Percentiles rank a stretch among this genome's conserved stretches.
Conservation (phyloP, 2,113 vertebrate species). For the Otis tarda region DNA sequence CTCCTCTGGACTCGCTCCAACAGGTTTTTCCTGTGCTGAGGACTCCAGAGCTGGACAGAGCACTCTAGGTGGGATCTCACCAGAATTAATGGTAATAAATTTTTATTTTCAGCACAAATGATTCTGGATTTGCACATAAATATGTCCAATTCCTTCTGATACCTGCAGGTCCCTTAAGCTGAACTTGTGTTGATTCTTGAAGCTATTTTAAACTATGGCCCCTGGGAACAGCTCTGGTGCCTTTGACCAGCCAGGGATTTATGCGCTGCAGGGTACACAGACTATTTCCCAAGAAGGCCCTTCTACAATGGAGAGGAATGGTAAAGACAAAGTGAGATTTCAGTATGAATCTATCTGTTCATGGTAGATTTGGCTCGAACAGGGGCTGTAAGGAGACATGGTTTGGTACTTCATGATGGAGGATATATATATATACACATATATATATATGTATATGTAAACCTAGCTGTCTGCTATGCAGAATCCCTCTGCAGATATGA, state of each 20-base stretch:
- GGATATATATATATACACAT: neutral
- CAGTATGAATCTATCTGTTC: neutral
- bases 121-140: neutral
- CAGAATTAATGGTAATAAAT: neutral
- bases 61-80: neutral
- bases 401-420: neutral
- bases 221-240: neutral
- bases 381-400: neutral
- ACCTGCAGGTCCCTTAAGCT: neutral
- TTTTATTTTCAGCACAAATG: neutral
- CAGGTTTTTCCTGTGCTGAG: neutral
- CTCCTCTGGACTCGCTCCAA: neutral
- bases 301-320: neutral
- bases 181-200: neutral
- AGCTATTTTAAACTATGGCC: neutral
- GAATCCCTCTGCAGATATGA: neutral
- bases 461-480: neutral
- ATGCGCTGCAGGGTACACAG: neutral
- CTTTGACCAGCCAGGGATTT: neutral
- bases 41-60: neutral
- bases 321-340: neutral
- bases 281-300: neutral
- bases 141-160: neutral
- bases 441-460: neutral
- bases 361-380: neutral